Base-by-base conservation (phyloP, 1,140 invertebrate genomes). In the Magallana ariakensis region DNA sequence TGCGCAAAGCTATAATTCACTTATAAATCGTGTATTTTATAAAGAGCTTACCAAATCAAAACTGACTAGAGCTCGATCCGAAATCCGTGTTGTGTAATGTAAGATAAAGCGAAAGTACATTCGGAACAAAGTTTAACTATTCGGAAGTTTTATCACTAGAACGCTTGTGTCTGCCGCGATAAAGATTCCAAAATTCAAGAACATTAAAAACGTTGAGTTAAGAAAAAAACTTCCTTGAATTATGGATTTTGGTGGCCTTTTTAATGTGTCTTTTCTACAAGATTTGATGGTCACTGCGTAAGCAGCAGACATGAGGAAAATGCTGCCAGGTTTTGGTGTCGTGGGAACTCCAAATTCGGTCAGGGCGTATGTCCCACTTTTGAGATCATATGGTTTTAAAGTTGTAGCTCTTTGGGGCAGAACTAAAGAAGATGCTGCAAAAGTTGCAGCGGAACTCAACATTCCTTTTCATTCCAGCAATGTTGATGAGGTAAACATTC, bases 401-500 rank as follows among this genome's bases (percentile, higher is more conserved):
- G 95, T 99, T 13, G 97, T 98, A 95, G 98, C 98, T 66, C 96
- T 99, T 92, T 99, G 98, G 98, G 97, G 97, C 88, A 95, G 97
- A 53, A 98, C 97, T 0, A 93, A 97, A 15, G 96, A 97, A 88
- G 97, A 98, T 94, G 98, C 98, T 0, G 96, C 97, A 90, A 95
- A 96, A 90, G 95, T 97, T 26, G 97, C 98, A 0, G 96, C 96
- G 85, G 97, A 98, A 92, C 95, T 99, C 4, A 96, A 97, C 89
- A 98, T 99, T 90, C 97, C 97, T 13, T 98, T 99, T 95, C 97
- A 96, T 92, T 99, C 98, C 0, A 97, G 97, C 92, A 97, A 97
- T 95, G 98, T 99, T 16, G 98, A 99, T 93, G 98, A 99, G 93
- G 97, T 99, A 56, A 19, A 55, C 11, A 80, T 15, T 10, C 4